phyloP scores from a whole-genome alignment of 64 coral and sea anemone genomes.

The Actinia equina region DNA sequence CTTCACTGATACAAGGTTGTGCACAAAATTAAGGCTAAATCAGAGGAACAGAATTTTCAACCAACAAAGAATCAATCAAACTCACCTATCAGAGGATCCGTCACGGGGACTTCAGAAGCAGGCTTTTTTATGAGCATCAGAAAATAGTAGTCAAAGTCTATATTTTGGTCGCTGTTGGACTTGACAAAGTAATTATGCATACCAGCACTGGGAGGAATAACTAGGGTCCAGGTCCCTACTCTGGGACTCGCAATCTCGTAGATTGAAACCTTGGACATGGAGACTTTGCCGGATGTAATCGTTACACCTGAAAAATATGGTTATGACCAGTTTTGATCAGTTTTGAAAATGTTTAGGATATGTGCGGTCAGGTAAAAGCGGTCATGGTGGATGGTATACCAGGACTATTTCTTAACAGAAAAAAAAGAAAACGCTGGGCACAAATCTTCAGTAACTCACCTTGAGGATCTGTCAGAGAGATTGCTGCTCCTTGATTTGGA shows the following conservation, averaged over 20 bases:
- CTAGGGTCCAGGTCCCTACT: conserved; percentile 48
- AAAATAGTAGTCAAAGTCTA: conserved; percentile 83
- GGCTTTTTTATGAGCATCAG: neutral
- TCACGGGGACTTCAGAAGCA: conserved; percentile 32
- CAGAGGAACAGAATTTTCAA: too few species aligned
- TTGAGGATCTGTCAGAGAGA: conserved; percentile 2
- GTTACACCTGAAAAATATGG: neutral
- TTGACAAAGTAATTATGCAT: conserved; percentile 67
- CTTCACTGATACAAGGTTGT: neutral
- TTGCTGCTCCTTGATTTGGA: neutral
- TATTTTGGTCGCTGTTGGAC: conserved; percentile 66
- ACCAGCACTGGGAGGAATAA: conserved; percentile 39
- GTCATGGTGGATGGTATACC: too few species aligned
- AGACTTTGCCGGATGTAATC: conserved; percentile 42
- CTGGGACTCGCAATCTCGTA: conserved; percentile 42
- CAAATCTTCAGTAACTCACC: neutral
- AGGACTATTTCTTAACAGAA: too few species aligned
- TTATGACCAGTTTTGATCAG: too few species aligned
- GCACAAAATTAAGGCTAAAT: too few species aligned
- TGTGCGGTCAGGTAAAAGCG: neutral
- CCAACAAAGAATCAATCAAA: neutral
- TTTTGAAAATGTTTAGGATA: too few species aligned
- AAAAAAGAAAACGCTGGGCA: neutral
- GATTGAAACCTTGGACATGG: conserved; percentile 41
- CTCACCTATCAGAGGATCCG: conserved; percentile 56